Evolutionary conservation across 2,888 invertebrate species (phyloP), one percentile per base, ranked within the genome.

Genomic region (Drosophila putrida): DNA sequence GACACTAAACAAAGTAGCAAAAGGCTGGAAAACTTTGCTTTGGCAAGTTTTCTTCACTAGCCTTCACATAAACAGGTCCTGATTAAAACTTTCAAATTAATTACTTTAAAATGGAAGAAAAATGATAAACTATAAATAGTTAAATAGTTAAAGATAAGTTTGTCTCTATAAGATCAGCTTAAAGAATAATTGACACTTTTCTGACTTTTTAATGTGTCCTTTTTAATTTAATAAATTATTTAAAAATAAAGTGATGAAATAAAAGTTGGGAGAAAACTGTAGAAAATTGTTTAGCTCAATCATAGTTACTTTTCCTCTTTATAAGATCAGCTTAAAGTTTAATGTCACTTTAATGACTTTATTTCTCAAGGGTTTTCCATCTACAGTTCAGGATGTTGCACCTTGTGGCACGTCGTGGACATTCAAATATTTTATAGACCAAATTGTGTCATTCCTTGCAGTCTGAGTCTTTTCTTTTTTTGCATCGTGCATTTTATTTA

Each of bases 351-450:
- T n/a, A 33, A 54, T 54, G 54, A 13, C 54, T 43, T 43, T n/a
- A 54, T 57, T 44, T 44, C 44, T 20, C 8, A 35, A n/a, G 55
- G 10, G 15, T 43, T 6, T 39, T 13, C 38, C 39, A 15, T 38
- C 11, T 38, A 6, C 4, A 4, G 10, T 11, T 20, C 5, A 25
- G 28, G n/a, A 47, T 46, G 70, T 67, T 69, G 70, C 66, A 43
- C 51, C 71, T 71, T 38, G 59, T 33, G 51, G 64, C 84, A 85
- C 82, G 84, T 85, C 54, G 64, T 38, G 78, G 44, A 50, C 75
- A 80, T 87, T 82, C 66, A 62, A 83, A 81, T 79, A 67, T 80
- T 85, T 89, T 87, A 89, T 88, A 61, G 62, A 58, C 55, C 60
- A 77, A 85, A 83, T 74, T 82, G 76, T 87, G 83, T 78, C 78